A percentile compares a stretch with the other conserved stretches of the same genome.
phyloP scores from a whole-genome alignment of 2,113 vertebrate species.

The Burhinus bistriatus region DNA sequence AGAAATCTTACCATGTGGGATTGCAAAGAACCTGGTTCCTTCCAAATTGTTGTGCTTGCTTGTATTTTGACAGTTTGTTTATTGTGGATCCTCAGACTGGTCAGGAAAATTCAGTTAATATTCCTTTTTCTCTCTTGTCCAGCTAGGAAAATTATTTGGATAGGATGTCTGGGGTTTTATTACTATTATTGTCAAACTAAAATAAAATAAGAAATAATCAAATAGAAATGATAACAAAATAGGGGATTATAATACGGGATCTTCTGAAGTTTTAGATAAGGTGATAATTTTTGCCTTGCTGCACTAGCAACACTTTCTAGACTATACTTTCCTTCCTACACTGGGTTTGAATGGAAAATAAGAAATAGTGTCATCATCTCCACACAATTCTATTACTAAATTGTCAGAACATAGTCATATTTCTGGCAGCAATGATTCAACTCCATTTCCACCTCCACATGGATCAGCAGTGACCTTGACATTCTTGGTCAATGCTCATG shows the following conservation, averaged over 20 bases:
- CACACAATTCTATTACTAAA: neutral
- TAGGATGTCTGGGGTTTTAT: neutral
- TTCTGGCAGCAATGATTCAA: slow-evolving; percentile 32
- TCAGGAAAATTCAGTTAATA: neutral
- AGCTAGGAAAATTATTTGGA: neutral
- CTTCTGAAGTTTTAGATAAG: neutral
- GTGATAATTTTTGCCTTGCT: neutral
- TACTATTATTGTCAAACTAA: neutral
- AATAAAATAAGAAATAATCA: neutral
- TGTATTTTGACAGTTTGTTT: neutral
- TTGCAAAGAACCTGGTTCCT: neutral
- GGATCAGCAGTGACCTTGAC: slow-evolving; percentile 5
- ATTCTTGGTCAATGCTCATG: neutral
- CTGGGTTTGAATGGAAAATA: neutral
- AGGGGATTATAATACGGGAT: neutral
- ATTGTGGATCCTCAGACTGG: neutral
- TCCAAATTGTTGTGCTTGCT: fast-evolving
- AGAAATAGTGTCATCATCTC: neutral
- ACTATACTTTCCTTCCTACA: neutral
- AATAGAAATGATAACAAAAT: neutral
- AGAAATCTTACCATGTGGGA: fast-evolving
- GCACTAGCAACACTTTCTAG: neutral
- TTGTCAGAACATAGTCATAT: slow-evolving; percentile 18
- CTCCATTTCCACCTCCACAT: slow-evolving; percentile 57
- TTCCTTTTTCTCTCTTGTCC: neutral